Conservation (phyloP, 2,797 vertebrate genomes). For the Hephaestus fuliginosus region DNA sequence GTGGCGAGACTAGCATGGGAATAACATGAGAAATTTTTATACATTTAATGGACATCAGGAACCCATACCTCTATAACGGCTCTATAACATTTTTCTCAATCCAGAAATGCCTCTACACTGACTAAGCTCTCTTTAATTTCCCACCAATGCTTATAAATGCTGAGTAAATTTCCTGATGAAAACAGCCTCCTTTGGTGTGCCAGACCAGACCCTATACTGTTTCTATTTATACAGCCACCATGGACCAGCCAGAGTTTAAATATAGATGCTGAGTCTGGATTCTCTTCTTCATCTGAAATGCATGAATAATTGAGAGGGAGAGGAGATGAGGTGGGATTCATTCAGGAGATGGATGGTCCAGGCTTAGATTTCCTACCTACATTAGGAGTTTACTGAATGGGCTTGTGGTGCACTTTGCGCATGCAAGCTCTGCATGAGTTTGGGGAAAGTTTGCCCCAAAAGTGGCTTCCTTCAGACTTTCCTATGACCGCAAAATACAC, state of each 20-base stretch:
- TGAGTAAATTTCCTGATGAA: constrained; percentile 54
- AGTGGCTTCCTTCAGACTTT: constrained; percentile 36
- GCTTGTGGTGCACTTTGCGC: constrained; percentile 56
- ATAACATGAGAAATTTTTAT: neutral
- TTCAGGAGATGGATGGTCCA: constrained; percentile 80
- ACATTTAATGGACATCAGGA: constrained; percentile 23
- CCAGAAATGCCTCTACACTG: constrained; percentile 5
- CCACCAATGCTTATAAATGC: constrained; percentile 28
- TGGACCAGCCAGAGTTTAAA: constrained; percentile 84
- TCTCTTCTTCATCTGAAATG: constrained; percentile 85
- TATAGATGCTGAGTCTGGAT: constrained; percentile 87
- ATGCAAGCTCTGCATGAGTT: constrained; percentile 30
- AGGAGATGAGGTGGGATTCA: constrained; percentile 83
- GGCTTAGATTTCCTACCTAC: constrained; percentile 63
- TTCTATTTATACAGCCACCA: constrained; percentile 84
- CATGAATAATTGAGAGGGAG: constrained; percentile 87
- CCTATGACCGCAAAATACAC: constrained; percentile 9
- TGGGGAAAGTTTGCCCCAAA: constrained; percentile 32
- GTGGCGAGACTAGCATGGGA: neutral
- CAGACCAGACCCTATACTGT: constrained; percentile 73
- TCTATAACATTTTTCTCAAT: constrained; percentile 12
- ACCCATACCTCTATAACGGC: neutral
- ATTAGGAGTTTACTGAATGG: constrained; percentile 60
- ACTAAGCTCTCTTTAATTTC: constrained; percentile 28
- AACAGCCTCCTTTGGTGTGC: constrained; percentile 62